Conservation (phyloP, 1,140 invertebrate genomes). For the Mamestra configurata region DNA sequence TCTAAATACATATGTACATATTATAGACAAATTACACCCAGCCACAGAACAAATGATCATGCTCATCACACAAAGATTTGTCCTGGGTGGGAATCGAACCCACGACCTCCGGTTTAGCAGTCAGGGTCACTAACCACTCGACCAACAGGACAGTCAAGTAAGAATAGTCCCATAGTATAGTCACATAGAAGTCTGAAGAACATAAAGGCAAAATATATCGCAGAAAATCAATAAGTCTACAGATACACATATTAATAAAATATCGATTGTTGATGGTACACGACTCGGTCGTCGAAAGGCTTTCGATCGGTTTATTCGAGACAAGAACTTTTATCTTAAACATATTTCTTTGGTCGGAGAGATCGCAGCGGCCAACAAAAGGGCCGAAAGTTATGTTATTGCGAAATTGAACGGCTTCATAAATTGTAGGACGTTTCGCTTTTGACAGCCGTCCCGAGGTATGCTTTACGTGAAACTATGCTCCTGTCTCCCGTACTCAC, state of each 20-base stretch:
- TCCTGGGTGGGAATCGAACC: too few species aligned
- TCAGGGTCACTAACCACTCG: too few species aligned
- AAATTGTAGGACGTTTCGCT: constrained; percentile 65
- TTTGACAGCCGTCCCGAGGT: constrained; percentile 61
- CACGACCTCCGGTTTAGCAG: too few species aligned
- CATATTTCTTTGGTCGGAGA: constrained; percentile 41
- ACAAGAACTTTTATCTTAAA: constrained; percentile 55
- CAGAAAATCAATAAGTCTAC: constrained; percentile 26
- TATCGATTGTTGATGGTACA: constrained; percentile 41
- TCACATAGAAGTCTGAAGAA: not conserved
- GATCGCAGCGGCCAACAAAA: constrained; percentile 60
- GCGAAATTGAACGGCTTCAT: constrained; percentile 63
- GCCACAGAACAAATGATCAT: too few species aligned
- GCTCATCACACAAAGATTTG: too few species aligned
- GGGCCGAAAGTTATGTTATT: constrained; percentile 67
- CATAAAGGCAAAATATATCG: constrained; percentile 1
- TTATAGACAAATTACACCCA: too few species aligned
- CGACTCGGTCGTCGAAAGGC: constrained; percentile 30
- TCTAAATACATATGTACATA: too few species aligned
- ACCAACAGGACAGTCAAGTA: not conserved
- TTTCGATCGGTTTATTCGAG: constrained; percentile 48
- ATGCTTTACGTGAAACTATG: constrained; percentile 63
- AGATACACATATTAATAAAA: constrained; percentile 36
- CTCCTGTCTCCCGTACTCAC: constrained; percentile 48
- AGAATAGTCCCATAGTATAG: not conserved